Conservation (phyloP, 2,888 invertebrate species). For the Choristoneura rosaceana region DNA sequence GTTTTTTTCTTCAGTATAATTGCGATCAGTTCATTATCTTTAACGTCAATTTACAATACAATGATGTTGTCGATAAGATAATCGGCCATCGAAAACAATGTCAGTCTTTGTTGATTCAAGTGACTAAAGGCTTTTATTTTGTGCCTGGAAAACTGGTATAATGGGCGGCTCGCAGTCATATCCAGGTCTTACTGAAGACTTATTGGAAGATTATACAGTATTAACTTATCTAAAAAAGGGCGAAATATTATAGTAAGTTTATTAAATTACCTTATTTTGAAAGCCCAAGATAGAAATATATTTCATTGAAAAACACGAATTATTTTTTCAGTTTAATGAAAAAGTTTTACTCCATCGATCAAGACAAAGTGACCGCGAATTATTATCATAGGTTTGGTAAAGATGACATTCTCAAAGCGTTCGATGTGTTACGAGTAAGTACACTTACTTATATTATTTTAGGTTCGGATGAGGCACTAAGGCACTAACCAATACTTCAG, state of each 20-base stretch:
- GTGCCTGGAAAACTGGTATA: constrained; percentile 28
- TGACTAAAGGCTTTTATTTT: constrained; percentile 4
- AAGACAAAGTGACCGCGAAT: constrained; percentile 71
- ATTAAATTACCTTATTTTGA: background rate
- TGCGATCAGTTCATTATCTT: constrained; percentile 12
- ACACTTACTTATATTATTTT: background rate
- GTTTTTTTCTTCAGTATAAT: constrained; percentile 19
- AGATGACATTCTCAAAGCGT: constrained; percentile 84
- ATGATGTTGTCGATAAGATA: constrained; percentile 34
- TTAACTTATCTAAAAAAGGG: constrained; percentile 87
- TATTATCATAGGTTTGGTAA: constrained; percentile 80
- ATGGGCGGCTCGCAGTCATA: constrained; percentile 83
- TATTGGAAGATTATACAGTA: constrained; percentile 85
- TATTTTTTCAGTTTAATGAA: constrained; percentile 82
- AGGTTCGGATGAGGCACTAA: background rate
- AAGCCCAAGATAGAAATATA: too few species aligned
- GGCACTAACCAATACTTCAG: too few species aligned
- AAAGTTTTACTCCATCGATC: constrained; percentile 82
- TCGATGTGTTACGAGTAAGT: constrained; percentile 88
- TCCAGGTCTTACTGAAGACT: constrained; percentile 82
- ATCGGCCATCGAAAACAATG: constrained; percentile 16
- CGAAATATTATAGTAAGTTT: constrained; percentile 87
- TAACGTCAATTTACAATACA: constrained; percentile 21
- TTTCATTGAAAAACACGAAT: too few species aligned
- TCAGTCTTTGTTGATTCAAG: constrained; percentile 36